Percentiles rank a stretch among this genome's conserved stretches.
These are phyloP conservation scores for Dastarcus helophoroides DNA, from an alignment of 2,888 invertebrate species.

Conservation along the genomic window DNA sequence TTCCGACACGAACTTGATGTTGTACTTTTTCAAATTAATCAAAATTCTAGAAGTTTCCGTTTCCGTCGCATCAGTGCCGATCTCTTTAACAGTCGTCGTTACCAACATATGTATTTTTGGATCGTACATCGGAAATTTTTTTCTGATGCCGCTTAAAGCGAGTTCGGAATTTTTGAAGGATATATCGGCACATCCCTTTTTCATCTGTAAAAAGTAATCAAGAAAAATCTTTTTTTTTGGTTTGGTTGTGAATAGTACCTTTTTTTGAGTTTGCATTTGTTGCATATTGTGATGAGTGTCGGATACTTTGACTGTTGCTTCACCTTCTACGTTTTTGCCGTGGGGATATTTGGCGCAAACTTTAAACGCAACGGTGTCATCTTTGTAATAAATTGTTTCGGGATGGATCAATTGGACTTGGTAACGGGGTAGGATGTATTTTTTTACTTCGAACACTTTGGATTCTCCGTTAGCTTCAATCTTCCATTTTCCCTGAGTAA, in stretches of 20 bases:
- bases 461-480: constrained; percentile 37
- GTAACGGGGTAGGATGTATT: constrained; percentile 48
- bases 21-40: constrained; percentile 45
- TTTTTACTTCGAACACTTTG: constrained; percentile 40
- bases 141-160: constrained; percentile 14
- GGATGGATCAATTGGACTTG: constrained; percentile 44
- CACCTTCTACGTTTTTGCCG: constrained; percentile 48
- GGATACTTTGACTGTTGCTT: constrained; percentile 35
- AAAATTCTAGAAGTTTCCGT: constrained; percentile 47
- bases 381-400: constrained; percentile 38
- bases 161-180: constrained; percentile 22
- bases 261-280: neutral
- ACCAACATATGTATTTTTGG: constrained; percentile 26
- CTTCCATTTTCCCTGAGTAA: constrained; percentile 43
- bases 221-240: neutral
- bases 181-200: constrained; percentile 30
- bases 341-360: constrained; percentile 51
- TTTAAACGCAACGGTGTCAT: constrained; percentile 37
- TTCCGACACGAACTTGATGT: constrained; percentile 48
- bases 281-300: constrained; percentile 20
- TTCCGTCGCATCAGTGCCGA: constrained; percentile 53
- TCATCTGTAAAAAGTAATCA: constrained; percentile 21
- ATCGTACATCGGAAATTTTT: constrained; percentile 16
- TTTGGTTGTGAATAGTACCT: neutral
- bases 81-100: constrained; percentile 42